A percentile compares a stretch with the other conserved stretches of the same genome.
phyloP scores from a whole-genome alignment of 2,113 vertebrate species.

The Malurus alboscapulatus region DNA sequence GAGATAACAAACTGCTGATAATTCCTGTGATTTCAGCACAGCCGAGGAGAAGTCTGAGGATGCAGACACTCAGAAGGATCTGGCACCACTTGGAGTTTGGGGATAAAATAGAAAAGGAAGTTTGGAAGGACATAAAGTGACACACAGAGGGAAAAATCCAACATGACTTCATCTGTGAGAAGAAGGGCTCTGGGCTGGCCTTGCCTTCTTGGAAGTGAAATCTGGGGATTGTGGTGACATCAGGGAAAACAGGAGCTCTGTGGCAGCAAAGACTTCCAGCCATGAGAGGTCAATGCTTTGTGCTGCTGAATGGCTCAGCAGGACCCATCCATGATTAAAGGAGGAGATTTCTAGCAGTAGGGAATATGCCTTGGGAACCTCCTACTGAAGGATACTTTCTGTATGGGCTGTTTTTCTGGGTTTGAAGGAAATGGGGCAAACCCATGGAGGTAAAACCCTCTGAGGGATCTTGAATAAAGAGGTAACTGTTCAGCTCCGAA shows the following conservation, averaged over 20 bases:
- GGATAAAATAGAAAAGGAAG: neutral
- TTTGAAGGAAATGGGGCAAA: neutral
- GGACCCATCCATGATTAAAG: neutral
- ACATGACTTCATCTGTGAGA: neutral
- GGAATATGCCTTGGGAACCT: neutral
- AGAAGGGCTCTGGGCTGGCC: neutral
- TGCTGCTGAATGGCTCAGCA: neutral
- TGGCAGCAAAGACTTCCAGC: neutral
- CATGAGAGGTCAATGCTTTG: neutral
- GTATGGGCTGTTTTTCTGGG: neutral
- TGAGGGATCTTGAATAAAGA: neutral
- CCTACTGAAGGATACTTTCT: neutral
- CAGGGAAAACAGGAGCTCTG: neutral
- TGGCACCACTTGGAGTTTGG: neutral
- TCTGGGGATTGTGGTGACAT: neutral
- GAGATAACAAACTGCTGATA: neutral
- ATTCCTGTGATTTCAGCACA: accelerated
- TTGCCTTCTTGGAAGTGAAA: neutral
- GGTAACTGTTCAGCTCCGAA: neutral
- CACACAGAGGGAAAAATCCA: neutral
- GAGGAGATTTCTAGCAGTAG: neutral
- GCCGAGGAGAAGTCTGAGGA: neutral
- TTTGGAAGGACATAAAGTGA: neutral
- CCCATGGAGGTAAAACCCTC: neutral
- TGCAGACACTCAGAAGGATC: neutral